Evolutionary conservation across 2,888 invertebrate genomes (phyloP).

Genomic region (Apamea anceps): DNA sequence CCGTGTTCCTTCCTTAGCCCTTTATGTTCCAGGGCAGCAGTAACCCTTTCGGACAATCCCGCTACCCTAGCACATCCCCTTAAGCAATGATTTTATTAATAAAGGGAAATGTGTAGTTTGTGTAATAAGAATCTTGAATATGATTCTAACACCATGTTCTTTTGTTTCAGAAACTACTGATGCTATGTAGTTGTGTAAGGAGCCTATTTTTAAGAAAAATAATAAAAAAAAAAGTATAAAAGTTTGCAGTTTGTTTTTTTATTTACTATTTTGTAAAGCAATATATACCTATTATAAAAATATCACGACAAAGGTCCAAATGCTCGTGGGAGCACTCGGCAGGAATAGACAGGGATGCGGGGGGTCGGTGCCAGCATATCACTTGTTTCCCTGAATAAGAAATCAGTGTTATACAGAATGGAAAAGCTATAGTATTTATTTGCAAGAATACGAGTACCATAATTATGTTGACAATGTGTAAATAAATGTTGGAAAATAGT

Average conservation of each 20-base stretch:
- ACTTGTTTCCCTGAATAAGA: conserved; percentile 8
- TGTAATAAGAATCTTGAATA: conserved; percentile 5
- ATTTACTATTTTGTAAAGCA: conserved; percentile 38
- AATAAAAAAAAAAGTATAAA: conserved; percentile 73
- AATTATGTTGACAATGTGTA: too few species aligned
- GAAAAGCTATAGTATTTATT: neutral
- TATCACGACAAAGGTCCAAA: conserved; percentile 21
- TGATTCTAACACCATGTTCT: conserved; percentile 9
- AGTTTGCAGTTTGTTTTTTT: conserved; percentile 67
- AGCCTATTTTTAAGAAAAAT: conserved; percentile 74
- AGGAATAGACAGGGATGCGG: neutral
- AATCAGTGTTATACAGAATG: neutral
- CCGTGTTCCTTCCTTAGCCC: too few species aligned
- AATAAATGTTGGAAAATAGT: neutral
- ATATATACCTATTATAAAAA: conserved; percentile 17
- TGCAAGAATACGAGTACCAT: too few species aligned
- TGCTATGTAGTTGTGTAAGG: conserved; percentile 71
- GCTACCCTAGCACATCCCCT: too few species aligned
- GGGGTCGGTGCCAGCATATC: neutral
- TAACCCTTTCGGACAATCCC: too few species aligned
- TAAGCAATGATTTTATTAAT: neutral
- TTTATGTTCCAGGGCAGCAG: too few species aligned
- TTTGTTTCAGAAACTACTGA: conserved; percentile 89
- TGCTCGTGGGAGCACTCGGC: conserved; percentile 12
- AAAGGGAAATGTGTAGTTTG: neutral